Conservation (phyloP, 2,797 vertebrate genomes). For the Melanotaenia parkinsoni region DNA sequence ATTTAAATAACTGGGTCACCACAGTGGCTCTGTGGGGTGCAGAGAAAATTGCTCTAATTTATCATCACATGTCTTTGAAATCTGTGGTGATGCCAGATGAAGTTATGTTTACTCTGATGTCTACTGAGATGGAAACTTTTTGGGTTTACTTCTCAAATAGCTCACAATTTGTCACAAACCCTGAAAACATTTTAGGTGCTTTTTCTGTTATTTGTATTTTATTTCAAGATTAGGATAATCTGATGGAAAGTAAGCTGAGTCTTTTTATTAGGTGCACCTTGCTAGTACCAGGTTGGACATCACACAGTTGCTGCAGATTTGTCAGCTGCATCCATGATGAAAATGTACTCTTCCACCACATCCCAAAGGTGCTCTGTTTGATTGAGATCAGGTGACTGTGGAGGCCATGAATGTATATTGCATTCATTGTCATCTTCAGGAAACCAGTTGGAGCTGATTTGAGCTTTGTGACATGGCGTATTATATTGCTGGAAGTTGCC, state of each 20-base stretch:
- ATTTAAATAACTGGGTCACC: constrained; percentile 14
- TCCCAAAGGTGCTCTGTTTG: too few relatives aligned
- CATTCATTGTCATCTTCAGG: too few relatives aligned
- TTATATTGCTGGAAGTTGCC: too few relatives aligned
- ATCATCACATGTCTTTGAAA: not conserved
- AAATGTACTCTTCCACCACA: too few relatives aligned
- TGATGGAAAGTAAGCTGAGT: not conserved
- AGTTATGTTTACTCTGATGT: not conserved
- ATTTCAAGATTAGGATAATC: not conserved
- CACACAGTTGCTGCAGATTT: too few relatives aligned
- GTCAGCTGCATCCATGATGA: too few relatives aligned
- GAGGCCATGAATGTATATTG: too few relatives aligned
- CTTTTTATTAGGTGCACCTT: too few relatives aligned
- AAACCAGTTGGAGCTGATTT: too few relatives aligned
- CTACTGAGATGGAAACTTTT: not conserved
- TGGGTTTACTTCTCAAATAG: constrained; percentile 3
- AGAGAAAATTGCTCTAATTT: constrained; percentile 16
- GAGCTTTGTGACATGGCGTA: too few relatives aligned
- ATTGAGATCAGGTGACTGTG: too few relatives aligned
- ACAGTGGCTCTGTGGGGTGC: not conserved
- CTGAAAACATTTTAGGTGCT: not conserved
- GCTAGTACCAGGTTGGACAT: too few relatives aligned
- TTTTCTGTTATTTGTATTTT: not conserved
- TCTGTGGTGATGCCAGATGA: not conserved
- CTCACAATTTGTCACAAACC: not conserved